Evolutionary conservation across 2,888 invertebrate genomes (phyloP).

Genomic region (Trimorus sp.): DNA sequence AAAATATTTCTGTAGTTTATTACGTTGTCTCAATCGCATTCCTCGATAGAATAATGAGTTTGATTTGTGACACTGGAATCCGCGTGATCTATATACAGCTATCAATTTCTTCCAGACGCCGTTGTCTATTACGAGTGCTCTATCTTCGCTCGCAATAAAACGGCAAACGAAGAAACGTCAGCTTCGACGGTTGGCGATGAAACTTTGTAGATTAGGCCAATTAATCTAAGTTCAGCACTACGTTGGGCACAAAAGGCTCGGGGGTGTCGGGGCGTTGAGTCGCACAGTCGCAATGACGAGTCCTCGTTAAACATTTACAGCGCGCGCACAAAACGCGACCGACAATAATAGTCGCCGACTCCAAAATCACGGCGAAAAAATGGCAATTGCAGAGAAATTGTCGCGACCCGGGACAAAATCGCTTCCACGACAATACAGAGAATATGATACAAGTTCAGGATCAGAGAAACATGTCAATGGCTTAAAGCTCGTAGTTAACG

Average conservation of each 20-base stretch:
- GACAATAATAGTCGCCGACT: constrained; percentile 1
- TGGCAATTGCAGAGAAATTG: neutral
- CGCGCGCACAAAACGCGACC: constrained; percentile 9
- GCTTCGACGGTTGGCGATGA: constrained; percentile 66
- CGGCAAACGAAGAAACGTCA: constrained; percentile 64
- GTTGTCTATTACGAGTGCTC: constrained; percentile 35
- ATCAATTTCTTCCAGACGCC: constrained; percentile 25
- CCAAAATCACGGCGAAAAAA: no score
- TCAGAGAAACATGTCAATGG: constrained; percentile 55
- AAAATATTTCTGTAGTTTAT: neutral
- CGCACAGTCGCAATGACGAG: constrained; percentile 23
- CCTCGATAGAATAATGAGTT: constrained; percentile 30
- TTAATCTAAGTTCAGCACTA: constrained; percentile 69
- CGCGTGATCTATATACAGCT: constrained; percentile 39
- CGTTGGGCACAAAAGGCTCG: constrained; percentile 49
- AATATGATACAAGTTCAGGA: constrained; percentile 75
- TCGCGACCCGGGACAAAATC: neutral
- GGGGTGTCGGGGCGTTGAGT: constrained; percentile 60
- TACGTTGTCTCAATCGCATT: constrained; percentile 24
- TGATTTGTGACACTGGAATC: constrained; percentile 46
- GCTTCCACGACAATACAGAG: constrained; percentile 37
- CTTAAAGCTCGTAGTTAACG: constrained; percentile 77
- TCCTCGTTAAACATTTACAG: constrained; percentile 35
- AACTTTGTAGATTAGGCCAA: constrained; percentile 70
- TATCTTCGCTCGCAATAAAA: constrained; percentile 52